Evolutionary conservation across 1,140 invertebrate species (phyloP).

Genomic region (Pristionchus pacificus): DNA sequence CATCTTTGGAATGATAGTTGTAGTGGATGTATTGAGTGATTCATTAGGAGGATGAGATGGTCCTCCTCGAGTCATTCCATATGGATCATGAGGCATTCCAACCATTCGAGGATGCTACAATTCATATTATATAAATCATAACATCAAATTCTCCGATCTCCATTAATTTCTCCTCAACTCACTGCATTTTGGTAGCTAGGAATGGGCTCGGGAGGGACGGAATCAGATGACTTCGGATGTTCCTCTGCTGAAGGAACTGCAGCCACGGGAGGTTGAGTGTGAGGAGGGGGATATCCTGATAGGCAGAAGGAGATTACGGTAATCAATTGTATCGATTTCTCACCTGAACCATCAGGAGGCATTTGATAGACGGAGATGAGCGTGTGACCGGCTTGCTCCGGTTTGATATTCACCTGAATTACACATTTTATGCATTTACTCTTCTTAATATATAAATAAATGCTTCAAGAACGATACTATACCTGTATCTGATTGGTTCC

Average conservation of each 20-base stretch:
- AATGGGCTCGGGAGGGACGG: constrained; percentile 21
- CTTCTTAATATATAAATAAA: background rate
- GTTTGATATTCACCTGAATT: constrained; percentile 28
- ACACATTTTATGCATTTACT: background rate
- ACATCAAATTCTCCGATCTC: no score
- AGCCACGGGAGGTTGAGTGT: constrained; percentile 5
- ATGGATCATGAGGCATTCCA: background rate
- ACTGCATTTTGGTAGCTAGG: background rate
- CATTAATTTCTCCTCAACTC: no score
- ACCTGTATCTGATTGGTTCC: constrained; percentile 25
- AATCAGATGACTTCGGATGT: constrained; percentile 10
- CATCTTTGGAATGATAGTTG: no score
- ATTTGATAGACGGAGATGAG: constrained; percentile 25
- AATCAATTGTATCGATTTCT: no score
- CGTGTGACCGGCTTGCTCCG: constrained; percentile 9
- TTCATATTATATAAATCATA: no score
- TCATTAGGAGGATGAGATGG: no score
- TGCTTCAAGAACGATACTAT: background rate
- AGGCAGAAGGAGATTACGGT: background rate
- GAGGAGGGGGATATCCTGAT: background rate
- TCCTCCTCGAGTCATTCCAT: background rate
- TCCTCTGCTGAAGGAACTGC: constrained; percentile 7
- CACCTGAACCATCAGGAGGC: background rate
- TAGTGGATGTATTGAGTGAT: no score
- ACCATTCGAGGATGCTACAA: no score